phyloP scores from a whole-genome alignment of 1,140 invertebrate species.

The Drosophila micromelanica region DNA sequence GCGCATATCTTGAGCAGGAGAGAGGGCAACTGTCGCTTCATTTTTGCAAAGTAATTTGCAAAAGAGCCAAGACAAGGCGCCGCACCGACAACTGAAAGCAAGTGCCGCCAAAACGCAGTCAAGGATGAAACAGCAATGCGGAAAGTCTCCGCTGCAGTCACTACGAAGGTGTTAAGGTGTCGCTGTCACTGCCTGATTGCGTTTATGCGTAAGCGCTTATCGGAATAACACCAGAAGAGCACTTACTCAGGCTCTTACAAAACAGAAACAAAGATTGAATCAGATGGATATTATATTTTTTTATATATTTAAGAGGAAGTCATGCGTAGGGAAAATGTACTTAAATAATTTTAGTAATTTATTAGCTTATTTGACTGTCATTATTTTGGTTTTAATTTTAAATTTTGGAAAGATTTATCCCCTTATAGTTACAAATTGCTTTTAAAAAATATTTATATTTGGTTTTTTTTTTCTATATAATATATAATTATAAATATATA shows the following conservation, averaged over 20 bases:
- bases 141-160: constrained; percentile 50
- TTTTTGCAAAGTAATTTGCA: constrained; percentile 84
- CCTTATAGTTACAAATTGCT: no score
- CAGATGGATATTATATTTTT: no score
- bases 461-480: no score
- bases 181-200: constrained; percentile 52
- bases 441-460: no score
- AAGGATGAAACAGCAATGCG: constrained; percentile 70
- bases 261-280: neutral
- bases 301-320: no score
- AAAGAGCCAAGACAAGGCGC: constrained; percentile 57
- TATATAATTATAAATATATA: no score
- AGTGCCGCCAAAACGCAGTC: constrained; percentile 80
- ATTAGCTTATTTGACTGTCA: no score
- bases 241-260: neutral
- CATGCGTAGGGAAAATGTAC: no score
- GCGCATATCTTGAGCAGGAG: constrained; percentile 40
- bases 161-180: constrained; percentile 77
- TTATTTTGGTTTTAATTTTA: no score
- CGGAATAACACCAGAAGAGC: constrained; percentile 17
- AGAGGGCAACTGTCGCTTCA: constrained; percentile 63
- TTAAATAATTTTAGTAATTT: no score
- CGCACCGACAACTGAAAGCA: constrained; percentile 62
- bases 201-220: constrained; percentile 54
- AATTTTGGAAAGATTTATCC: no score